Percentiles rank a stretch among this genome's conserved stretches.
Conservation (phyloP, 2,888 invertebrate species). For the Tribolium freemani region DNA sequence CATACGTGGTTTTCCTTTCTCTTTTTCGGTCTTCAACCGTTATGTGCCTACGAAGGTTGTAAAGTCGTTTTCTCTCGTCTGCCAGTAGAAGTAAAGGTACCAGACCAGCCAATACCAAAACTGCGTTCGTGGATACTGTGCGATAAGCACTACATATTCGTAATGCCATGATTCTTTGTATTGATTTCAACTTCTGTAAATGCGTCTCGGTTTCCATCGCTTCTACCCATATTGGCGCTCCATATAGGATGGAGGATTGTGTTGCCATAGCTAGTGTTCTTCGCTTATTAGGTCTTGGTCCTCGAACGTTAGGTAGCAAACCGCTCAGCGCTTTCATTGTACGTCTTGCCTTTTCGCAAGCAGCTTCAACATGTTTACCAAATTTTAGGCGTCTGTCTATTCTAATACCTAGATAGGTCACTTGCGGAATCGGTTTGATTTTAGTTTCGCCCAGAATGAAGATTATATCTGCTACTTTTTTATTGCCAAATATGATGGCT, state of each 20-base stretch:
- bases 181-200: neutral
- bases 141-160: conserved; percentile 7
- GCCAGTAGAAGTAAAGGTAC: conserved; percentile 13
- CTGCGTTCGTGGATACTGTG: neutral
- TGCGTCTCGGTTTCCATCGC: neutral
- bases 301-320: conserved; percentile 15
- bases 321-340: neutral
- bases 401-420: conserved; percentile 1
- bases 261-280: conserved; percentile 4
- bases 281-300: conserved; percentile 1
- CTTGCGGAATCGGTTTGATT: neutral
- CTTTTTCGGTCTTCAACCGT: neutral
- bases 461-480: neutral
- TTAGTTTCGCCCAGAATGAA: neutral
- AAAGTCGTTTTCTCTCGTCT: neutral
- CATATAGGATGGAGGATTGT: neutral
- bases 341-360: neutral
- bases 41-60: neutral
- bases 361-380: neutral
- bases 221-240: neutral
- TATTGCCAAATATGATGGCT: neutral
- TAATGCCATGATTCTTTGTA: conserved; percentile 13
- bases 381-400: neutral
- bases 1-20: neutral
- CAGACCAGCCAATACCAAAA: neutral